These are phyloP conservation scores for Graphium colonna DNA, from an alignment of 2,888 invertebrate species.

Conservation along the genomic window DNA sequence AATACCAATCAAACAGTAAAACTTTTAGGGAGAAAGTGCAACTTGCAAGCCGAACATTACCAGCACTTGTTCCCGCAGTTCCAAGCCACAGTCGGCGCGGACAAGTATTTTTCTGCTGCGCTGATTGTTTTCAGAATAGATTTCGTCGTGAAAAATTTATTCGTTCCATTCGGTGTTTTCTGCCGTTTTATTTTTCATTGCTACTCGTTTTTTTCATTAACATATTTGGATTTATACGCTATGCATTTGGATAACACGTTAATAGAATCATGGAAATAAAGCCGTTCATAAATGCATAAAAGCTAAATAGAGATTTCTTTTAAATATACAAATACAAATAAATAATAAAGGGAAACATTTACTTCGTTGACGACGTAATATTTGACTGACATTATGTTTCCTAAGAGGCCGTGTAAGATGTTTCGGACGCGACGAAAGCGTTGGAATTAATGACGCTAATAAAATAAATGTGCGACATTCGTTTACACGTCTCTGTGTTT, in stretches of 20 bases:
- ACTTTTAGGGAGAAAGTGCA: slow-evolving; percentile 36
- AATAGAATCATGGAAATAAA: too few species aligned
- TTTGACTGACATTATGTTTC: slow-evolving; percentile 3
- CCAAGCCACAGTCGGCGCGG: slow-evolving; percentile 33
- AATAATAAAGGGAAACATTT: neutral
- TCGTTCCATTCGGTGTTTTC: neutral
- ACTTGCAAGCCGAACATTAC: slow-evolving; percentile 40
- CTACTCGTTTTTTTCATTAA: too few species aligned
- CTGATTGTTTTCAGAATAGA: neutral
- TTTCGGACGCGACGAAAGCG: slow-evolving; percentile 62
- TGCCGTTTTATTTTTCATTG: neutral
- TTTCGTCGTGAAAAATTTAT: slow-evolving; percentile 6
- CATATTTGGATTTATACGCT: too few species aligned
- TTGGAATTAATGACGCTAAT: slow-evolving; percentile 72
- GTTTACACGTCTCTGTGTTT: slow-evolving; percentile 76
- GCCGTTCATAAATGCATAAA: too few species aligned
- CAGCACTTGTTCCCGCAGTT: slow-evolving; percentile 34
- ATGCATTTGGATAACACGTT: too few species aligned
- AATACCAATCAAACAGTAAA: neutral
- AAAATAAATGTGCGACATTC: slow-evolving; percentile 78
- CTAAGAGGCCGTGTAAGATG: slow-evolving; percentile 25
- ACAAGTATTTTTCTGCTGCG: slow-evolving; percentile 33
- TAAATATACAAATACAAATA: too few species aligned
- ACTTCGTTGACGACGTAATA: neutral
- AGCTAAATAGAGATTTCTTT: too few species aligned